Conservation (phyloP, 2,797 vertebrate species). For the Florisuga fusca region DNA sequence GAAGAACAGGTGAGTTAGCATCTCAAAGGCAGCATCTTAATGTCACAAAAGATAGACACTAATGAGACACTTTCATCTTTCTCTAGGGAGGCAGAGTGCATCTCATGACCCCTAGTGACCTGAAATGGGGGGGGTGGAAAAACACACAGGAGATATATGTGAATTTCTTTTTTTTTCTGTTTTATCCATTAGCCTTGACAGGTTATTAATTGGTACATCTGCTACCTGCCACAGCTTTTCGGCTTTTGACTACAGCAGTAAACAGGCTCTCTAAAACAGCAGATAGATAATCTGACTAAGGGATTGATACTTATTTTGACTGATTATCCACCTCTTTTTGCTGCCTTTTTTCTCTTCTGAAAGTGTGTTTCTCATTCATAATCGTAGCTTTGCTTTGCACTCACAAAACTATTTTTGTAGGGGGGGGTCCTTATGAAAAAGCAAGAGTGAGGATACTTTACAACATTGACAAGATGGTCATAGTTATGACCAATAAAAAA, state of each 20-base stretch:
- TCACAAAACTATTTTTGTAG: neutral
- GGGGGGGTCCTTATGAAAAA: neutral
- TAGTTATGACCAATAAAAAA: neutral
- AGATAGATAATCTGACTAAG: neutral
- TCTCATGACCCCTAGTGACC: conserved; percentile 58
- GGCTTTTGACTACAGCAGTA: neutral
- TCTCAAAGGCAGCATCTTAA: conserved; percentile 6
- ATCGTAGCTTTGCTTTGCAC: neutral
- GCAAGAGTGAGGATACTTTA: neutral
- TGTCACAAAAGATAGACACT: conserved; percentile 64
- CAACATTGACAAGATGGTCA: neutral
- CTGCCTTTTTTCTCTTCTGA: neutral
- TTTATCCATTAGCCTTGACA: conserved; percentile 76
- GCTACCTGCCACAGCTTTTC: conserved; percentile 70
- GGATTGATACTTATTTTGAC: neutral
- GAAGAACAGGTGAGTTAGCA: conserved; percentile 88
- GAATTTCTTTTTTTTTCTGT: conserved; percentile 31
- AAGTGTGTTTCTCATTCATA: neutral
- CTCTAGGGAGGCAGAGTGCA: conserved; percentile 45
- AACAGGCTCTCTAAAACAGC: conserved; percentile 24
- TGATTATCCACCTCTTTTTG: neutral
- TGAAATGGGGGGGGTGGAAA: neutral
- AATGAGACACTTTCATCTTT: conserved; percentile 68
- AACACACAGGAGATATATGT: neutral
- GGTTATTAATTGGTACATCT: conserved; percentile 80